Base-by-base conservation (phyloP, 2,888 invertebrate genomes). In the Phorcus lineatus region DNA sequence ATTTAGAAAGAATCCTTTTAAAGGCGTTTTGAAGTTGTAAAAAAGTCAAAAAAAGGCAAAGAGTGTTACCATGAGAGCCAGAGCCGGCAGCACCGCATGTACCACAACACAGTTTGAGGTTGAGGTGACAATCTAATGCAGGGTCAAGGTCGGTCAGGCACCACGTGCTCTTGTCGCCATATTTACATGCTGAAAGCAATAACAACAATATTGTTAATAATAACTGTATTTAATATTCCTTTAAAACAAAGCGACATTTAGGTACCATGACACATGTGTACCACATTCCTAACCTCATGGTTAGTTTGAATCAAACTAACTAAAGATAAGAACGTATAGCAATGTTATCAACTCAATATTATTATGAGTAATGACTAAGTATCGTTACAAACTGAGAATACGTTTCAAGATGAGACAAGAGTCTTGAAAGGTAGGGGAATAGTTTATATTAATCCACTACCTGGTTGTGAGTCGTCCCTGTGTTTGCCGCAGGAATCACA, bases 101-200 rank as follows among this genome's bases (percentile, higher is more conserved):
- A 17, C 57, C 79, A 57, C 84, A 84, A 74, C 84, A 84, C 31
- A 79, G 81, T 7, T 80, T 19, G 22, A 62, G 78, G 79, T 84
- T 84, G 17, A 81, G 74, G 74, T 80, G 81, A 11, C 84, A 84
- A 76, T 84, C 84, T 16, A 62, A 77, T 17, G 74, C 78, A 19
- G 82, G 82, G 22, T 80, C 78, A 74, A 84, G 81, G 17, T 74
- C 52, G 3, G 74, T 79, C 0, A n/a, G 24, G 55, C 89, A 89
- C 55, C 86, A 87, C 0, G 77, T 24, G 9, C 77, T 80, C 54
- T 82, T 87, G 81, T 89, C 88, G 0, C 89, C 89, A 74, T 81
- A 88, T 75, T 86, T 84, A 82, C 88, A 88, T 13, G 83, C 88
- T 84, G 17, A 66, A 62, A 47, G 2, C 24, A 19, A 1, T 36